phyloP scores from a whole-genome alignment of 2,888 invertebrate species.

The Mellilla xanthometata region DNA sequence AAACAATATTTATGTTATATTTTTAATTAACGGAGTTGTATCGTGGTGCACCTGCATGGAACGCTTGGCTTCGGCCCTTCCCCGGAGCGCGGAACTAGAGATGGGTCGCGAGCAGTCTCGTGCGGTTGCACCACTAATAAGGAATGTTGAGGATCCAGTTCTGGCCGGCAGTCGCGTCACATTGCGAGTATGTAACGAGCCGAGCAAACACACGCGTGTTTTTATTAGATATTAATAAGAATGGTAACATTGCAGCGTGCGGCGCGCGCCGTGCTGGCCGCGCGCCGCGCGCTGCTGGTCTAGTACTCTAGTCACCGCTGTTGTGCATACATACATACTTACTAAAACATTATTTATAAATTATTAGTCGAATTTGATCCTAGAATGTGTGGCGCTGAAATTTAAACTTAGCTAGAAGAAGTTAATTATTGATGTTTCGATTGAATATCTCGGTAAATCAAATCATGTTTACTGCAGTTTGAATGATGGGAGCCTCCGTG shows the following conservation, averaged over 20 bases:
- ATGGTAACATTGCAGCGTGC: neutral
- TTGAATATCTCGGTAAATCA: too few relatives aligned
- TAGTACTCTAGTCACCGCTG: conserved; percentile 70
- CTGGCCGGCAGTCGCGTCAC: neutral
- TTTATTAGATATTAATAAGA: too few relatives aligned
- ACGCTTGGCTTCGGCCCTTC: neutral
- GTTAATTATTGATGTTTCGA: too few relatives aligned
- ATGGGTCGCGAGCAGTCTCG: too few relatives aligned
- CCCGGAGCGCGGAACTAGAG: too few relatives aligned
- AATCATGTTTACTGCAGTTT: too few relatives aligned
- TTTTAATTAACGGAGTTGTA: conserved; percentile 30
- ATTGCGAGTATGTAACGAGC: neutral
- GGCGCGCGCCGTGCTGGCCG: conserved; percentile 32
- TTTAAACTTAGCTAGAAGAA: neutral
- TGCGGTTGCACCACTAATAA: conserved; percentile 15
- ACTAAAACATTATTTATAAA: conserved; percentile 29
- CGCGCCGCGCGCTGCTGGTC: conserved; percentile 27
- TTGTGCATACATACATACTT: conserved; percentile 45
- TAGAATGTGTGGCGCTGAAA: conserved; percentile 5
- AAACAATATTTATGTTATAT: conserved; percentile 41
- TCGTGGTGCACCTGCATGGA: conserved; percentile 7
- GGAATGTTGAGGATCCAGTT: conserved; percentile 31
- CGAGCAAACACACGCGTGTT: too few relatives aligned
- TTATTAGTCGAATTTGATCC: conserved; percentile 18
- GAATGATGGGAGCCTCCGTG: too few relatives aligned